phyloP scores from a whole-genome alignment of 1,140 invertebrate genomes.

The Charaxes varanes region DNA sequence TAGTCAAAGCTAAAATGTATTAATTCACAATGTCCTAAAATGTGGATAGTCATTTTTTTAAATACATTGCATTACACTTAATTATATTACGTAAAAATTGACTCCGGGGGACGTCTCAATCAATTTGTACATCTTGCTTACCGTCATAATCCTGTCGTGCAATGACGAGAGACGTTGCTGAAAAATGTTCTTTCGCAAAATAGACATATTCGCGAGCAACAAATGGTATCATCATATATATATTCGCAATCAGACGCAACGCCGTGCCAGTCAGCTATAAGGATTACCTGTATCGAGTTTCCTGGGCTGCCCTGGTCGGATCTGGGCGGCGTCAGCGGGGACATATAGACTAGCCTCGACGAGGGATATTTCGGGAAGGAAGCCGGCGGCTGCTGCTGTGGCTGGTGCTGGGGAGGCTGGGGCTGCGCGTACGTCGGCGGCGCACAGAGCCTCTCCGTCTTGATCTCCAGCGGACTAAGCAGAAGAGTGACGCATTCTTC shows the following conservation, averaged over 20 bases:
- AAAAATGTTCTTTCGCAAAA: slow-evolving; percentile 4
- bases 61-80: no score
- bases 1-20: no score
- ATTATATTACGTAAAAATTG: no score
- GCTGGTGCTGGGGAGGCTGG: slow-evolving; percentile 52
- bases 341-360: slow-evolving; percentile 81
- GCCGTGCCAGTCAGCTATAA: slow-evolving; percentile 1
- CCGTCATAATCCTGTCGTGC: not conserved
- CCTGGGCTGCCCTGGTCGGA: slow-evolving; percentile 88
- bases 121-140: not conserved
- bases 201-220: slow-evolving; percentile 57
- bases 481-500: slow-evolving; percentile 76
- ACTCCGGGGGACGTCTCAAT: no score
- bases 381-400: slow-evolving; percentile 47
- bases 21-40: no score
- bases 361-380: slow-evolving; percentile 58
- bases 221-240: slow-evolving; percentile 77
- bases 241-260: slow-evolving; percentile 38
- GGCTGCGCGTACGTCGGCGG: slow-evolving; percentile 67
- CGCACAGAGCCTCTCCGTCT: slow-evolving; percentile 78
- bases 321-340: slow-evolving; percentile 86
- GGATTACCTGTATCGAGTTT: slow-evolving; percentile 70
- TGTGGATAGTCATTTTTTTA: not conserved
- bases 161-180: not conserved
- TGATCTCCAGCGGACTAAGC: slow-evolving; percentile 83